A percentile compares a stretch with the other conserved stretches of the same genome.
These are phyloP conservation scores for Holacanthella duospinosa DNA, from an alignment of 2,888 invertebrate genomes.

Conservation along the genomic window DNA sequence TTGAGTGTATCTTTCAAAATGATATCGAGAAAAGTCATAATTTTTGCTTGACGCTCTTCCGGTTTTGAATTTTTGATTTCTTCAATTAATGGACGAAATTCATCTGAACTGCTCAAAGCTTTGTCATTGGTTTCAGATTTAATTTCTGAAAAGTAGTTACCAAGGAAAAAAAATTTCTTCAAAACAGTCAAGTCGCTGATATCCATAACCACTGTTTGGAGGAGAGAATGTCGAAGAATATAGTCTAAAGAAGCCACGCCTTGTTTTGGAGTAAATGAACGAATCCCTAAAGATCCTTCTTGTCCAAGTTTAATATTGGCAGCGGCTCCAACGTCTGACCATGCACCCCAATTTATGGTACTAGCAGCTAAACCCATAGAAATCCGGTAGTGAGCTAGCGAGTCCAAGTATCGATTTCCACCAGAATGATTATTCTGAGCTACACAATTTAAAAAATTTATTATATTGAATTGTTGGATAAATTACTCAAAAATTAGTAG, in stretches of 20 bases:
- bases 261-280: conserved; percentile 17
- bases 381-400: conserved; percentile 15
- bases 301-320: neutral
- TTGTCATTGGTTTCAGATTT: neutral
- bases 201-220: neutral
- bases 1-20: conserved; percentile 14
- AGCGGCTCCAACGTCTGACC: conserved; percentile 13
- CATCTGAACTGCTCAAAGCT: neutral
- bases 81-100: neutral
- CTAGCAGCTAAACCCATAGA: conserved; percentile 14
- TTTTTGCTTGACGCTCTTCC: neutral
- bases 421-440: conserved; percentile 19
- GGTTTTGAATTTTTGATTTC: conserved; percentile 6
- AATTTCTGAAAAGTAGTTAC: neutral
- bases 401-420: conserved; percentile 19
- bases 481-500: too few relatives aligned
- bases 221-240: neutral
- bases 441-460: too few relatives aligned
- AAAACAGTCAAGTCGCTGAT: neutral
- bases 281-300: conserved; percentile 11
- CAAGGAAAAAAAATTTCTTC: neutral
- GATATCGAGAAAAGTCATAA: conserved; percentile 18
- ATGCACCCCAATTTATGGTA: conserved; percentile 21
- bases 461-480: too few relatives aligned
- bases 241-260: conserved; percentile 5